A percentile compares a stretch with the other conserved stretches of the same genome.
Conservation (phyloP, 2,888 invertebrate genomes). For the Helicoverpa assulta region DNA sequence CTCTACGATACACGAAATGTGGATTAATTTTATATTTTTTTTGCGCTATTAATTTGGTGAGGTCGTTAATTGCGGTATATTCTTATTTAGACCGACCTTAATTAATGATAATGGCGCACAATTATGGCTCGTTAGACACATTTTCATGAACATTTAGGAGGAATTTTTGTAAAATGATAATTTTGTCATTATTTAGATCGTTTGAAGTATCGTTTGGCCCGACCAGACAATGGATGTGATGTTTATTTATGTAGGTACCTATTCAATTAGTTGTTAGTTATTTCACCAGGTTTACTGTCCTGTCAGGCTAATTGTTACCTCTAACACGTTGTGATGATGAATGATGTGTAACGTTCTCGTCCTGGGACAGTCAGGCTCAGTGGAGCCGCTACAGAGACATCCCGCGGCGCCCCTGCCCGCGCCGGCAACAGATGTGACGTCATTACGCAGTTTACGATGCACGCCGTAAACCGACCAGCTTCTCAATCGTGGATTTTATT, state of each 20-base stretch:
- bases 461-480: constrained; percentile 58
- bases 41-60: constrained; percentile 59
- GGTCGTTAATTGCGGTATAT: constrained; percentile 54
- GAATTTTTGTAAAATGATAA: constrained; percentile 43
- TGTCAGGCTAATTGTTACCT: too few species aligned
- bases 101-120: constrained; percentile 56
- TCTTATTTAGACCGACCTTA: constrained; percentile 48
- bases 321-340: too few species aligned
- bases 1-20: constrained; percentile 44
- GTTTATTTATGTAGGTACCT: background rate
- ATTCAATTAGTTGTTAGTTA: background rate
- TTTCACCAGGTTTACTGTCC: too few species aligned
- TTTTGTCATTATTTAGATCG: constrained; percentile 35
- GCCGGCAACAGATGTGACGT: constrained; percentile 64
- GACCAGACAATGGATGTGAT: constrained; percentile 6
- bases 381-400: background rate
- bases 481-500: constrained; percentile 71
- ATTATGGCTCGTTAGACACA: constrained; percentile 45
- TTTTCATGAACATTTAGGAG: constrained; percentile 35
- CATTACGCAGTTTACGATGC: constrained; percentile 62
- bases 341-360: background rate
- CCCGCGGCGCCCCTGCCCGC: constrained; percentile 7
- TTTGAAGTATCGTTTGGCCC: constrained; percentile 32
- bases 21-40: constrained; percentile 63
- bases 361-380: background rate